Conservation (phyloP, 2,113 vertebrate genomes). For the Athene noctua region DNA sequence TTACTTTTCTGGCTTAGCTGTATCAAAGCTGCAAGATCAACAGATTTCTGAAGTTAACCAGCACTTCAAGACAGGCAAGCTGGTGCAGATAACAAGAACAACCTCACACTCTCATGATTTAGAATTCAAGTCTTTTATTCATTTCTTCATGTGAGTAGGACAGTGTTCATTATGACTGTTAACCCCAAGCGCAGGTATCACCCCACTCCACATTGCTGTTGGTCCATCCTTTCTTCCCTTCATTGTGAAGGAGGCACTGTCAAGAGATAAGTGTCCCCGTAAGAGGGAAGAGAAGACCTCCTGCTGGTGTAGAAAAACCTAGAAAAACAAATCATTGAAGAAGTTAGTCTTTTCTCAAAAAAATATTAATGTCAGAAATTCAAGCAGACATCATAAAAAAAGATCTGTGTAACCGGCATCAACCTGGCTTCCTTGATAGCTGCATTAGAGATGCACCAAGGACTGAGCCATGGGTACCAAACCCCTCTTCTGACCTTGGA, state of each 20-base stretch:
- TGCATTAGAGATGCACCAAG: background rate
- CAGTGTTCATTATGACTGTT: background rate
- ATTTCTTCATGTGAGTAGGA: background rate
- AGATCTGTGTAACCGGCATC: background rate
- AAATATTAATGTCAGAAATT: background rate
- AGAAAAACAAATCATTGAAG: conserved; percentile 35
- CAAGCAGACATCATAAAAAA: background rate
- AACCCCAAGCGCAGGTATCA: background rate
- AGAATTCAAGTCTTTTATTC: conserved; percentile 39
- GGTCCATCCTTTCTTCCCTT: background rate
- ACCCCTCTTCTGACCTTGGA: background rate
- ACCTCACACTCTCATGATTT: background rate
- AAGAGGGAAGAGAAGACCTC: background rate
- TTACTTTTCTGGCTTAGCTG: background rate
- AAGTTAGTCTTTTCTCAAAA: background rate
- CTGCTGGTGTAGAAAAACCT: conserved; percentile 29
- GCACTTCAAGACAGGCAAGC: background rate
- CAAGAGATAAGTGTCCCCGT: background rate
- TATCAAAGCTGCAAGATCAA: background rate
- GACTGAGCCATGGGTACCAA: background rate
- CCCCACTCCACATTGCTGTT: background rate
- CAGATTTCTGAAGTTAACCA: background rate
- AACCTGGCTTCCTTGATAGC: background rate
- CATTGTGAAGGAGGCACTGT: background rate
- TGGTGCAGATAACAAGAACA: background rate